phyloP scores from a whole-genome alignment of 2,888 invertebrate species.

The Ormyrus rosae region DNA sequence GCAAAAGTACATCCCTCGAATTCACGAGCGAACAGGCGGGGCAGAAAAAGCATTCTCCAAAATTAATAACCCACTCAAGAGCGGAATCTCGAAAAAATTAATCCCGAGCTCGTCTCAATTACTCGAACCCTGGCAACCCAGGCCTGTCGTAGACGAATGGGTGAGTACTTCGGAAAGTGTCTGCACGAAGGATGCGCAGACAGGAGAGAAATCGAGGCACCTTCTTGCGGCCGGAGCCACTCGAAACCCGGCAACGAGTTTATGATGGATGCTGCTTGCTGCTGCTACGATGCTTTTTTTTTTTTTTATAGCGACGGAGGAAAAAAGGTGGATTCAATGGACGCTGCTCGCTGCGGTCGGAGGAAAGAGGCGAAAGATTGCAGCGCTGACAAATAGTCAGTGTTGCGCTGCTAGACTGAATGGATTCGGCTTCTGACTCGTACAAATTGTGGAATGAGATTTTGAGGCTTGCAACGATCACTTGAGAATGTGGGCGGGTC shows the following conservation, averaged over 20 bases:
- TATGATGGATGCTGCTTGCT: neutral
- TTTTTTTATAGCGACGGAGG: neutral
- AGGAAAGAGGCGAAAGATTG: neutral
- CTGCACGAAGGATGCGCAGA: neutral
- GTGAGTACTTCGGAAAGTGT: neutral
- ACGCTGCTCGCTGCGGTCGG: neutral
- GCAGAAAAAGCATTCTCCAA: no score
- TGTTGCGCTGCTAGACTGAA: neutral
- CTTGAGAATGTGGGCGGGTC: no score
- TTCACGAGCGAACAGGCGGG: no score
- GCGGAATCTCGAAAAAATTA: neutral
- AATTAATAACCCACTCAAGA: neutral
- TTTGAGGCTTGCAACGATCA: no score
- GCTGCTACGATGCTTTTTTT: neutral
- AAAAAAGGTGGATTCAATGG: neutral
- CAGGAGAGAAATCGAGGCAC: constrained; percentile 1
- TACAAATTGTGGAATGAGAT: no score
- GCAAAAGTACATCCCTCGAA: no score
- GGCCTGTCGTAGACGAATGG: no score
- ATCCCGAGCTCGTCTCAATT: no score
- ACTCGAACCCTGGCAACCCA: no score
- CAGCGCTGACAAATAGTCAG: neutral
- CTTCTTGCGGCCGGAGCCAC: neutral
- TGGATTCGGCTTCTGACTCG: no score
- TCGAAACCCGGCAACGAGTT: neutral